Conservation (phyloP, 2,797 vertebrate species). For the Philypnodon macrostomus region DNA sequence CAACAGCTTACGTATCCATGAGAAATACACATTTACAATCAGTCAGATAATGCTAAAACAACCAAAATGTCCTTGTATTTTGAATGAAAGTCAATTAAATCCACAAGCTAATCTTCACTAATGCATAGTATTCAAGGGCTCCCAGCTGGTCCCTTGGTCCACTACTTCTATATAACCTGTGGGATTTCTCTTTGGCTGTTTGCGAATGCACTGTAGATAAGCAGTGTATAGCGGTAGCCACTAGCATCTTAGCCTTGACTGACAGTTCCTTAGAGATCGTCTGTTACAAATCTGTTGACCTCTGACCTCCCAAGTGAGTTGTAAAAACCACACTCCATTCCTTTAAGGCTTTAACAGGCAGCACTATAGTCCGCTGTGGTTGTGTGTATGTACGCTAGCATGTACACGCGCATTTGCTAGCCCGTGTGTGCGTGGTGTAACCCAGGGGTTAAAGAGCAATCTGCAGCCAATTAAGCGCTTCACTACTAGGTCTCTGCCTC, state of each 20-base stretch:
- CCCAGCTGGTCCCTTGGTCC: neutral
- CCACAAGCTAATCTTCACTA: no score
- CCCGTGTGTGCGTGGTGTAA: constrained; percentile 48
- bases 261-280: constrained; percentile 63
- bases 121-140: no score
- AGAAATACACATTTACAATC: no score
- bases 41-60: no score
- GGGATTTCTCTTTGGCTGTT: constrained; percentile 14
- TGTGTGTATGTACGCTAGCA: neutral
- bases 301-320: constrained; percentile 68
- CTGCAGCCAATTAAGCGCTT: constrained; percentile 81
- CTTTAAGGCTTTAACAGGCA: constrained; percentile 73
- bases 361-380: constrained; percentile 33
- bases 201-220: constrained; percentile 8
- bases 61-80: no score
- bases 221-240: constrained; percentile 13
- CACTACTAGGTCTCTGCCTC: constrained; percentile 68
- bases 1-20: no score
- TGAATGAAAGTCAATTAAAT: no score
- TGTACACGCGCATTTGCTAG: constrained; percentile 12
- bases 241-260: constrained; percentile 50
- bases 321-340: constrained; percentile 77
- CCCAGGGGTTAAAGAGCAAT: constrained; percentile 80
- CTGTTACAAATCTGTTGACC: constrained; percentile 71
- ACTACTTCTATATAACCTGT: neutral